A percentile compares a stretch with the other conserved stretches of the same genome.
phyloP scores from a whole-genome alignment of 2,888 invertebrate genomes.

The Cerastoderma edule region DNA sequence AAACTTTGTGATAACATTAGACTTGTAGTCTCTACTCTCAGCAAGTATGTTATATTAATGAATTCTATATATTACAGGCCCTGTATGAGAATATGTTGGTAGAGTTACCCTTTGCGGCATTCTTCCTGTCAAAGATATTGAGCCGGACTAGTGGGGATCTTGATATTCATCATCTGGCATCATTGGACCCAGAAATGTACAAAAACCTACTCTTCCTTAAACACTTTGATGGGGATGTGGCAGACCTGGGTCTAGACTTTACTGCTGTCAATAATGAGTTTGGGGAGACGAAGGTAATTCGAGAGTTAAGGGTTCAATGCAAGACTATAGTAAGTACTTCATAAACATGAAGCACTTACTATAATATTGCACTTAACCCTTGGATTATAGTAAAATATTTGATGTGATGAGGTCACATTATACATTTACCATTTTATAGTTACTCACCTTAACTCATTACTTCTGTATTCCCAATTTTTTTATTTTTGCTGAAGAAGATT shows the following conservation, averaged over 20 bases:
- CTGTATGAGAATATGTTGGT: conserved; percentile 97
- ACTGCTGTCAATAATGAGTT: conserved; percentile 95
- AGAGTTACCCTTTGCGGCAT: conserved; percentile 97
- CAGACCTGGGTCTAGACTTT: conserved; percentile 94
- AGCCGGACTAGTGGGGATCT: conserved; percentile 87
- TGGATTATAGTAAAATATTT: too few relatives aligned
- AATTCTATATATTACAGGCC: conserved; percentile 86
- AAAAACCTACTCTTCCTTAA: conserved; percentile 94
- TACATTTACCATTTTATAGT: too few relatives aligned
- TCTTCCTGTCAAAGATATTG: conserved; percentile 95
- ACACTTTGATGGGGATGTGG: conserved; percentile 93
- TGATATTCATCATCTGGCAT: conserved; percentile 96
- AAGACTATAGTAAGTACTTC: too few relatives aligned
- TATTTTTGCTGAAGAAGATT: too few relatives aligned
- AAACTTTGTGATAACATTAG: too few relatives aligned
- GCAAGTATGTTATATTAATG: background rate
- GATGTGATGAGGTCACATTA: too few relatives aligned
- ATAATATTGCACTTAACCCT: too few relatives aligned
- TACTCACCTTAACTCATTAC: too few relatives aligned
- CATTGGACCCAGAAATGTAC: conserved; percentile 96
- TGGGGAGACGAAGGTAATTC: conserved; percentile 92
- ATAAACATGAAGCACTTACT: too few relatives aligned
- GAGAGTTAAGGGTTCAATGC: too few relatives aligned
- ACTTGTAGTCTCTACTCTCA: too few relatives aligned
- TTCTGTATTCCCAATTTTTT: background rate